Percentiles rank a stretch among this genome's conserved stretches.
These are phyloP conservation scores for Hirtodrosophila duncani DNA, from an alignment of 2,888 invertebrate genomes.

Conservation along the genomic window DNA sequence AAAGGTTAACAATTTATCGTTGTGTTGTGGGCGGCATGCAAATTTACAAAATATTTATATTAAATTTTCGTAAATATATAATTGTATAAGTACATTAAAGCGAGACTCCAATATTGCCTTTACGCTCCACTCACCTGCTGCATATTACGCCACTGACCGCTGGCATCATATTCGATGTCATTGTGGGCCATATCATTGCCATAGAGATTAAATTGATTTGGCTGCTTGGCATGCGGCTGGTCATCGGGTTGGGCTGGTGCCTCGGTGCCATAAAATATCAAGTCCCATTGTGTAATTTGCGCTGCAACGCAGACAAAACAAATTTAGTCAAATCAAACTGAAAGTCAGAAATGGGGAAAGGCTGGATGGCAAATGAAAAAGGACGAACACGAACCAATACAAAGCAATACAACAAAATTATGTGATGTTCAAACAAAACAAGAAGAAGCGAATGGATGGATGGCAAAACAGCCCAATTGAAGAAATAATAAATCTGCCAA, in stretches of 20 bases:
- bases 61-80: too few relatives aligned
- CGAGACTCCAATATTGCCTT: too few relatives aligned
- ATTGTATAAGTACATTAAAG: background rate
- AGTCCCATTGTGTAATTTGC: constrained; percentile 87
- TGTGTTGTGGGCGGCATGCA: too few relatives aligned
- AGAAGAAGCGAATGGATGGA: constrained; percentile 44
- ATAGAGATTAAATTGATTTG: constrained; percentile 60
- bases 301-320: constrained; percentile 69
- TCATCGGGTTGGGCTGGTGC: constrained; percentile 81
- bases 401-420: constrained; percentile 17
- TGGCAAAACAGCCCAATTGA: constrained; percentile 28
- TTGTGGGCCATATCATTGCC: constrained; percentile 82
- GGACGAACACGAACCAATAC: constrained; percentile 5
- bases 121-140: constrained; percentile 80
- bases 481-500: constrained; percentile 54
- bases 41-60: too few relatives aligned
- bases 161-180: constrained; percentile 80
- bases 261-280: constrained; percentile 90
- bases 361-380: constrained; percentile 7
- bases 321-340: background rate
- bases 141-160: constrained; percentile 82
- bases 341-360: constrained; percentile 17
- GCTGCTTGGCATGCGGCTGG: constrained; percentile 63
- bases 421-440: constrained; percentile 12
- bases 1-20: too few relatives aligned